phyloP scores from a whole-genome alignment of 2,113 vertebrate species.

The Takifugu flavidus region DNA sequence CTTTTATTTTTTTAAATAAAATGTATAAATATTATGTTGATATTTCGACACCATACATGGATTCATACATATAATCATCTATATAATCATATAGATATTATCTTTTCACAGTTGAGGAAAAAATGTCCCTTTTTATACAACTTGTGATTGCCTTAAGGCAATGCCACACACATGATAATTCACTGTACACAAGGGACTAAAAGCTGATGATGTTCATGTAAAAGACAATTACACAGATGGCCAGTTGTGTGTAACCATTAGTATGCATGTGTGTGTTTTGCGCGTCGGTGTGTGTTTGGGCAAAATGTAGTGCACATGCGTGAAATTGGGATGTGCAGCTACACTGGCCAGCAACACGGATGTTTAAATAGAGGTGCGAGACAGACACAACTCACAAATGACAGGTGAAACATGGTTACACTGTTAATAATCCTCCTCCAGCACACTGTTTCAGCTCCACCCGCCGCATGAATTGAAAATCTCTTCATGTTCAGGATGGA shows the following conservation, averaged over 20 bases:
- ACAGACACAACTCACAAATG: conserved; percentile 89
- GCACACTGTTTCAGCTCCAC: conserved; percentile 21
- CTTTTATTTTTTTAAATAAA: conserved; percentile 63
- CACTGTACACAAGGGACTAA: conserved; percentile 75
- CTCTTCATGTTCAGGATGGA: conserved; percentile 52
- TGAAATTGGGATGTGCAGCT: conserved; percentile 70
- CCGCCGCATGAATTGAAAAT: conserved; percentile 7
- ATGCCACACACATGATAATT: conserved; percentile 71
- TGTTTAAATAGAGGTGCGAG: conserved; percentile 85
- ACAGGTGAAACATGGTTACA: conserved; percentile 80
- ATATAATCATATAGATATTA: conserved; percentile 73
- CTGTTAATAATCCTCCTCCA: conserved; percentile 62
- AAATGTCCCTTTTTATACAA: conserved; percentile 80
- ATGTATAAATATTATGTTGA: conserved; percentile 81
- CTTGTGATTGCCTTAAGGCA: conserved; percentile 73
- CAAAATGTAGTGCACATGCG: conserved; percentile 53
- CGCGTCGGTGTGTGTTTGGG: conserved; percentile 27
- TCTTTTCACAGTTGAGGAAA: conserved; percentile 80
- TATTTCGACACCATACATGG: conserved; percentile 79
- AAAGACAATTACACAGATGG: conserved; percentile 84
- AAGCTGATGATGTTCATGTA: conserved; percentile 80
- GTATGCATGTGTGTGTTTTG: conserved; percentile 29
- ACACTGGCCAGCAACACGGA: conserved; percentile 84
- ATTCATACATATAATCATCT: conserved; percentile 77
- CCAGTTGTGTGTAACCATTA: conserved; percentile 57